These are phyloP conservation scores for Globia sparganii DNA, from an alignment of 2,888 invertebrate species.

Conservation along the genomic window DNA sequence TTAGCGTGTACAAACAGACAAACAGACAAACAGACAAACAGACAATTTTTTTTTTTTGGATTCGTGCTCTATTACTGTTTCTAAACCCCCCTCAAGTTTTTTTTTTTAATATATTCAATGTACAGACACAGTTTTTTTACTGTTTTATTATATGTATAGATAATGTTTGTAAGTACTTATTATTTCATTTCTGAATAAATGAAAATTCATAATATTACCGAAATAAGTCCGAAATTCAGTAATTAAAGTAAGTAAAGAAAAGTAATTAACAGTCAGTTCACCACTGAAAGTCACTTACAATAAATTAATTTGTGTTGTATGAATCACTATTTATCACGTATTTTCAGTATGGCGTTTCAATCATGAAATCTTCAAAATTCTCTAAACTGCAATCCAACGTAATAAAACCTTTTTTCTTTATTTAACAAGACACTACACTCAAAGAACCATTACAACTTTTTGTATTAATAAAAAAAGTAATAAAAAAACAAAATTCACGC, in stretches of 20 bases:
- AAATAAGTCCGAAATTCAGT: neutral
- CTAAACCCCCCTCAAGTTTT: too few relatives aligned
- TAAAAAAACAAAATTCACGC: neutral
- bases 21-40: too few relatives aligned
- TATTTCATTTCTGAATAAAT: too few relatives aligned
- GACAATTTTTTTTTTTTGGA: too few relatives aligned
- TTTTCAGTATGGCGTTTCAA: neutral
- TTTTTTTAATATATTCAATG: too few relatives aligned
- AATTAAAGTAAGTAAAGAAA: neutral
- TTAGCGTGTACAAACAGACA: too few relatives aligned
- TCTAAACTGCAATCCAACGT: constrained; percentile 15
- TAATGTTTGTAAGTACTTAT: neutral
- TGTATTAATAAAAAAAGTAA: neutral
- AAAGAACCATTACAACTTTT: neutral
- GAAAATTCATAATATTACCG: too few relatives aligned
- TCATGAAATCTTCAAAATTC: neutral
- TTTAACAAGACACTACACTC: neutral
- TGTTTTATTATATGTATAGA: too few relatives aligned
- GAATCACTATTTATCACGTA: neutral
- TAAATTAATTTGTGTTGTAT: neutral
- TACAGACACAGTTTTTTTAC: too few relatives aligned
- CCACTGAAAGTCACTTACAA: neutral
- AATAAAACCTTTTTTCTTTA: neutral
- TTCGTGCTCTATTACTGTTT: too few relatives aligned
- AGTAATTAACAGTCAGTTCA: neutral